Percentiles rank a stretch among this genome's conserved stretches.
Conservation (phyloP, 2,888 invertebrate genomes). For the Eucriotettix oculatus region DNA sequence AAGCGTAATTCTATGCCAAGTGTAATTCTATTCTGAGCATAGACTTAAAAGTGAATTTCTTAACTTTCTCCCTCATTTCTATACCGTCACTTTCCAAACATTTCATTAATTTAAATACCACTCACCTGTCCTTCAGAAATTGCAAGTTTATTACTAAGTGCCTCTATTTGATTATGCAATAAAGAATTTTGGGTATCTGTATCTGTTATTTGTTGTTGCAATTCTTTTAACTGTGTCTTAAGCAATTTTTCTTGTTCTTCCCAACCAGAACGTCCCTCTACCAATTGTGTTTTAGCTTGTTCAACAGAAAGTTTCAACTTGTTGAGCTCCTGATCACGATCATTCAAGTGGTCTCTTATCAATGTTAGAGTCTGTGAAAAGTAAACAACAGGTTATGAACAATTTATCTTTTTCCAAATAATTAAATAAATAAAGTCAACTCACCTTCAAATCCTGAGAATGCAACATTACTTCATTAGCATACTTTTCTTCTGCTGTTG, state of each 20-base stretch:
- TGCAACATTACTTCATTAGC: slow-evolving; percentile 62
- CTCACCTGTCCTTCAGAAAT: background rate
- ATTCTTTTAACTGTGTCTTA: background rate
- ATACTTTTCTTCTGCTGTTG: slow-evolving; percentile 60
- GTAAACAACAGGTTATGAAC: background rate
- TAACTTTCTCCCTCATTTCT: too few species aligned
- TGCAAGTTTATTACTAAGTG: background rate
- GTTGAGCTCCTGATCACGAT: background rate
- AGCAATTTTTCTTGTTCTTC: background rate
- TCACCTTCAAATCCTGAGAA: slow-evolving; percentile 40
- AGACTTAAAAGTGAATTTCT: too few species aligned
- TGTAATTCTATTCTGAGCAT: too few species aligned
- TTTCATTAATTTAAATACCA: too few species aligned
- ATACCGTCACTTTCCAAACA: too few species aligned
- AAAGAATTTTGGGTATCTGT: background rate
- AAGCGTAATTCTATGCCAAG: too few species aligned
- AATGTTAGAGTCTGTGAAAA: background rate
- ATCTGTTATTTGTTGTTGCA: background rate
- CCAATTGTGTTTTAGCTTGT: background rate
- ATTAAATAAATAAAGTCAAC: background rate
- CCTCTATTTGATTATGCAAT: background rate
- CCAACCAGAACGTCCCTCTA: background rate
- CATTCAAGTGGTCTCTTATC: background rate
- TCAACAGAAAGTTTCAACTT: background rate
- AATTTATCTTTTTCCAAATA: background rate